Percentiles rank a stretch among this genome's conserved stretches.
phyloP scores from a whole-genome alignment of 2,113 vertebrate genomes.

The Sterrhoptilus dennistouni region DNA sequence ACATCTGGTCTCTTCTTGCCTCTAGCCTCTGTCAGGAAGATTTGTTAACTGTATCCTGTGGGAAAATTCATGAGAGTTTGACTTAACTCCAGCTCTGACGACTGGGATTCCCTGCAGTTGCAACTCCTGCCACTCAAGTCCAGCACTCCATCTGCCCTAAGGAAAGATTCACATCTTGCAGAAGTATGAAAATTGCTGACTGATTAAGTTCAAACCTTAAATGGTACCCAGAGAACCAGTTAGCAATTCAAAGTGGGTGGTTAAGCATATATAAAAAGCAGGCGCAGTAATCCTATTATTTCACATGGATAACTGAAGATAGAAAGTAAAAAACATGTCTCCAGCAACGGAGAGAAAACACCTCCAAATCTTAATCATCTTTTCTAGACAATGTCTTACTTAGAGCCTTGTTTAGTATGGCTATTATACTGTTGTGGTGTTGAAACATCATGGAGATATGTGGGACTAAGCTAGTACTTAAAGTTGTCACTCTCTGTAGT shows the following conservation, averaged over 20 bases:
- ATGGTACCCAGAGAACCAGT: constrained; percentile 82
- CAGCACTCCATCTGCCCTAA: constrained; percentile 65
- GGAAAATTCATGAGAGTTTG: constrained; percentile 72
- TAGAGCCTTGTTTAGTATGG: neutral
- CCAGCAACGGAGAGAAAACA: fast-evolving
- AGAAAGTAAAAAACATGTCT: neutral
- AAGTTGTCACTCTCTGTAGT: neutral
- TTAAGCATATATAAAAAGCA: constrained; percentile 73
- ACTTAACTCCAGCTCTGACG: constrained; percentile 74
- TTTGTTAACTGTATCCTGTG: constrained; percentile 78
- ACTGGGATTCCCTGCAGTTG: constrained; percentile 76
- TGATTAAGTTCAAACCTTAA: constrained; percentile 89
- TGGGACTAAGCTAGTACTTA: neutral
- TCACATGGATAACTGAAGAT: neutral
- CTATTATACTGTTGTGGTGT: neutral
- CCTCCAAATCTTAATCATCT: neutral
- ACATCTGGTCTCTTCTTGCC: constrained; percentile 77
- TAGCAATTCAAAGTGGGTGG: constrained; percentile 81
- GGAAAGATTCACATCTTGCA: constrained; percentile 73
- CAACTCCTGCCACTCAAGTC: constrained; percentile 72
- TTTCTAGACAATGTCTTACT: neutral
- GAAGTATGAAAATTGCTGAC: constrained; percentile 80
- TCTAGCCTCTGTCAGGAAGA: constrained; percentile 79
- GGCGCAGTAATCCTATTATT: constrained; percentile 31
- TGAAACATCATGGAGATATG: neutral